These are phyloP conservation scores for Machimus rusticus DNA, from an alignment of 2,888 invertebrate species.

Conservation along the genomic window DNA sequence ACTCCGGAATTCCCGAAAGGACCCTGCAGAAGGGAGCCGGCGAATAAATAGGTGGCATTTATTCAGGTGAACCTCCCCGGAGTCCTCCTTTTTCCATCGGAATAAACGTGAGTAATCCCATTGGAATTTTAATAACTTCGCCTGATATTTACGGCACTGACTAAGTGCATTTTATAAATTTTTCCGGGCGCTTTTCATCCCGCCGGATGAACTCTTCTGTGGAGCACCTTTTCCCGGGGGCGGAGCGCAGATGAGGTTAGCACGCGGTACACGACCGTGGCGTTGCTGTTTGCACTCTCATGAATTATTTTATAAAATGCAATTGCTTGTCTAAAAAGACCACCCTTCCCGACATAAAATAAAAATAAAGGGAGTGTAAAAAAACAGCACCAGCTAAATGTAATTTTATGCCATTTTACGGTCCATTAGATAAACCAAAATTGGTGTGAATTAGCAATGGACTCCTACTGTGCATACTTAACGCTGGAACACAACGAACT, in stretches of 20 bases:
- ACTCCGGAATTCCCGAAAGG: not conserved
- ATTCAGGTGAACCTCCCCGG: not conserved
- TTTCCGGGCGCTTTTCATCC: not conserved
- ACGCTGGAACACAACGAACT: not conserved
- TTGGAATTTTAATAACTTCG: constrained; percentile 46
- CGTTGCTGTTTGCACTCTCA: not conserved
- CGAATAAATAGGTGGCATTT: constrained; percentile 15
- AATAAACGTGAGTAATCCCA: constrained; percentile 45
- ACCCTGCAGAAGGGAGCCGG: not conserved
- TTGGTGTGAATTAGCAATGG: constrained; percentile 3
- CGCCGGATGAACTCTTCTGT: not conserved
- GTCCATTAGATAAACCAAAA: constrained; percentile 19
- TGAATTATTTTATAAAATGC: constrained; percentile 15
- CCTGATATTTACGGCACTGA: not conserved
- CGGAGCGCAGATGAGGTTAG: not conserved
- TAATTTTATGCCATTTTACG: not conserved
- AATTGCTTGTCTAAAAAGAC: not conserved
- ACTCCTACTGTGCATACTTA: not conserved
- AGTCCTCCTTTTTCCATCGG: constrained; percentile 22
- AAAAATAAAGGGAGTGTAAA: not conserved
- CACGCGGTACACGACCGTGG: not conserved
- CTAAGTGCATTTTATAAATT: constrained; percentile 22
- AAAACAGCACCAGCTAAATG: not conserved
- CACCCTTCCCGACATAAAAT: not conserved
- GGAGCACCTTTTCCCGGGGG: not conserved